Base-by-base conservation (phyloP, 2,888 invertebrate species). In the Drosophila kanekoi region DNA sequence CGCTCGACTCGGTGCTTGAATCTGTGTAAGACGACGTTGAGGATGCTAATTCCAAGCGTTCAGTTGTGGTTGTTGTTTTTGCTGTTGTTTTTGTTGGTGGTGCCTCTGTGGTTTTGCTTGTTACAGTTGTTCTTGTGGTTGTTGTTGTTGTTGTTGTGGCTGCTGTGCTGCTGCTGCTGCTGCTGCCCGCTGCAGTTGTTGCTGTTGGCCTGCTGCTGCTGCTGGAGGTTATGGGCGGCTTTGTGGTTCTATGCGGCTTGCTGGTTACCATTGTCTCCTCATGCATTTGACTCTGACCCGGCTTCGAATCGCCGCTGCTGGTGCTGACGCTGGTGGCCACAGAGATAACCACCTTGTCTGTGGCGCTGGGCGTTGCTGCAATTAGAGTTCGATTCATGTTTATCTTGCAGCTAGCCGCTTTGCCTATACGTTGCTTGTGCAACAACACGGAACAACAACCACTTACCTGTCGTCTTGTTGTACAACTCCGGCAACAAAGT, bases 251-350 rank as follows among this genome's bases (percentile, higher is more conserved):
- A 51, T 65, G 41, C 63, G 75, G 10, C 75, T 63, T 65, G 44
- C 74, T 65, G 9, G 51, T 62, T 52, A 58, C 48, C 38, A 71
- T 53, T 57, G 76, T 20, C 43, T 68, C 28, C 18, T 11, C 48
- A 8, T 58, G 56, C 16, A 47, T 48, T 52, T 51, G 69, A 56
- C 43, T 65, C 64, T 54, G 81, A 47, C 66, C 52, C 32, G 77
- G 69, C 69, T 65, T 52, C 57, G 87, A 68, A 60, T 79, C 65
- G 72, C 74, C 64, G 71, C 75, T 54, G 79, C 76, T 56, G 71
- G 83, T 73, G 68, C 90, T 91, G 23, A 91, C 77, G 66, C 91
- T 91, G 35, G 91, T 89, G 47, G 90, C 79, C 51, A 91, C 85
- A 4, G 91, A 91, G 57, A 91, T 87, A 69, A 89, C 81, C 57